Base-by-base conservation (phyloP, 2,797 vertebrate genomes). In the Smutsia gigantea region DNA sequence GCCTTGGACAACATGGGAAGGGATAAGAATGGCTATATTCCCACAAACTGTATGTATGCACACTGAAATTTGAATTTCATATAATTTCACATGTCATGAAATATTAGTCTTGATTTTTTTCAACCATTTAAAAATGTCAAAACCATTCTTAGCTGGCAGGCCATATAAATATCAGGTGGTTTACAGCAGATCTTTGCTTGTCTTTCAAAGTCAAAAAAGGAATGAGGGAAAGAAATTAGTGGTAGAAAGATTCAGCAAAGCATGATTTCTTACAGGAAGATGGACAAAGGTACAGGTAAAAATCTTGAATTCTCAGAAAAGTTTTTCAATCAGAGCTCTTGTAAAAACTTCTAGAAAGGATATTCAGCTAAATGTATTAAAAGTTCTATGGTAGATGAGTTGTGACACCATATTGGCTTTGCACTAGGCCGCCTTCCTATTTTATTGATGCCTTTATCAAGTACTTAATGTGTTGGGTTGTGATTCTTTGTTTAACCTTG, bases 121-220 rank as follows among this genome's bases (percentile, higher is more conserved):
- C 61, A 87, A 66, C 39, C 61, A 49, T 63, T 90, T 75, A 90
- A 95, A 96, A 66, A 68, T 18, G 10, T 77, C 72, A 75, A 83
- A 86, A 57, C 21, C 37, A 74, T 74, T 86, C 25, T 82, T 57
- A 71, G 72, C 34, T 68, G 49, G 55, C 19, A 7, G 49, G 68
- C 21, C 29, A 81, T 13, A 92, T 25, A 57, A 82, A 93, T 11
- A 39, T 29, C 66, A n/a, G 51, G 12, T 69, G 79, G 29, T 37
- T 57, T 46, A 46, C 8, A 18, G 31, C 10, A 82, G 23, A 31
- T 82, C 29, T 31, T 18, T 68, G 49, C 31, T 7, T 34, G 4
- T 46, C 74, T 78, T 66, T 63, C 39, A 64, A 92, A 31, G 79
- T 64, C 68, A 90, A 71, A 68, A 91, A 46, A 46, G 34, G 31